Base-by-base conservation (phyloP, 2,888 invertebrate genomes). In the Agrotis puta region DNA sequence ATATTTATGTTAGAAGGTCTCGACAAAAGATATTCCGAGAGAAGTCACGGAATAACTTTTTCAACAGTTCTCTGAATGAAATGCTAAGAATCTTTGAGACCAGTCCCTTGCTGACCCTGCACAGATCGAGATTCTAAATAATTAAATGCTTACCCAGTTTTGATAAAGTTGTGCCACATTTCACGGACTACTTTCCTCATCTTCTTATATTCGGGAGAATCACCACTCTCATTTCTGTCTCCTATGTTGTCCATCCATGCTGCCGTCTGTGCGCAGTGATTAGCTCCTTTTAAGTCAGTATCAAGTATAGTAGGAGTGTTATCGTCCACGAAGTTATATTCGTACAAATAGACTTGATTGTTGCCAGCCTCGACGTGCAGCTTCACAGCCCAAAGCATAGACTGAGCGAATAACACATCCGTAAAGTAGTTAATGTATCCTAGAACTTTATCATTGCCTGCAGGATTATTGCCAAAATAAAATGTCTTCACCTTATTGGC, bases 261-360 rank as follows among this genome's bases (percentile, higher is more conserved):
- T 2, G 13, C 0, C 1, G 88, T 82, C 79, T 92, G 90, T 18
- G 84, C 86, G 47, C 89, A 88, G 61, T 92, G 90, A 6, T 39
- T 68, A 6, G 89, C 89, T 0, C 89, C 90, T 2, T 81, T 70
- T 3, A 87, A 62, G 2, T 85, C 71, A 16, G 88, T 88, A 33
- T 88, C 22, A 4, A 84, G 84, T 7, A 90, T 83, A 0, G 74
- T 39, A 63, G 7, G 86, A 80, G 18, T 74, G 20, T 81, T 70
- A 2, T 88, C 81, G 56, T 90, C 89, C 4, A 84, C 54, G 27
- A 54, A 54, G 0, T 87, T 85, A 74, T 89, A 93, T 70, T 91
- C 87, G 64, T 91, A 93, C 51, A 93, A 74, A 77, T 90, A 93
- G 14, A 93, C 70, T 70, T 88, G 71, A 61, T 90, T 70, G 72